Percentiles rank a stretch among this genome's conserved stretches.
These are phyloP conservation scores for Tetheella fluctuosa DNA, from an alignment of 2,888 invertebrate genomes.

Conservation along the genomic window DNA sequence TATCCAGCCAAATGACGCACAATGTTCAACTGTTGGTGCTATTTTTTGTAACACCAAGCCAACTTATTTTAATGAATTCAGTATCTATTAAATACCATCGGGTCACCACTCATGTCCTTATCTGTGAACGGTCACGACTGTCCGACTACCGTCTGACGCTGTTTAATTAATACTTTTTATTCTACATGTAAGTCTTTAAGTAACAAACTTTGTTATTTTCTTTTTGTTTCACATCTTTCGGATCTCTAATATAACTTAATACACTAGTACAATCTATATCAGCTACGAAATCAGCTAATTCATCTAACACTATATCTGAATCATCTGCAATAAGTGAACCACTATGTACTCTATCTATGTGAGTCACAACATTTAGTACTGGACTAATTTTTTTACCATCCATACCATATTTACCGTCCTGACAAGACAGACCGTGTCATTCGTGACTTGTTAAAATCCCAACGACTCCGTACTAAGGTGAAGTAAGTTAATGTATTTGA, in stretches of 20 bases:
- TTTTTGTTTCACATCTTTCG: no score
- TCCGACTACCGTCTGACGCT: constrained; percentile 15
- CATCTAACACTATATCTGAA: no score
- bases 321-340: not conserved
- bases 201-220: not conserved
- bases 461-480: constrained; percentile 19
- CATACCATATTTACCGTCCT: constrained; percentile 19
- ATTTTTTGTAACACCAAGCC: not conserved
- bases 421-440: constrained; percentile 33
- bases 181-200: no score
- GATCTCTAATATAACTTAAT: no score
- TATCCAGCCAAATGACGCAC: not conserved
- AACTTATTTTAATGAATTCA: constrained; percentile 13
- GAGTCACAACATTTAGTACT: not conserved
- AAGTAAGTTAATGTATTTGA: constrained; percentile 65
- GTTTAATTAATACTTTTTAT: constrained; percentile 35
- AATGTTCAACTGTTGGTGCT: not conserved
- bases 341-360: not conserved
- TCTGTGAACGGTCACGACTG: constrained; percentile 35
- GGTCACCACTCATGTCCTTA: constrained; percentile 26
- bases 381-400: constrained; percentile 31
- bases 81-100: constrained; percentile 3
- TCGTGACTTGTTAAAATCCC: constrained; percentile 52
- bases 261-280: no score
- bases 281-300: no score